Conservation (phyloP, 2,797 vertebrate genomes). For the Liparis tanakae region DNA sequence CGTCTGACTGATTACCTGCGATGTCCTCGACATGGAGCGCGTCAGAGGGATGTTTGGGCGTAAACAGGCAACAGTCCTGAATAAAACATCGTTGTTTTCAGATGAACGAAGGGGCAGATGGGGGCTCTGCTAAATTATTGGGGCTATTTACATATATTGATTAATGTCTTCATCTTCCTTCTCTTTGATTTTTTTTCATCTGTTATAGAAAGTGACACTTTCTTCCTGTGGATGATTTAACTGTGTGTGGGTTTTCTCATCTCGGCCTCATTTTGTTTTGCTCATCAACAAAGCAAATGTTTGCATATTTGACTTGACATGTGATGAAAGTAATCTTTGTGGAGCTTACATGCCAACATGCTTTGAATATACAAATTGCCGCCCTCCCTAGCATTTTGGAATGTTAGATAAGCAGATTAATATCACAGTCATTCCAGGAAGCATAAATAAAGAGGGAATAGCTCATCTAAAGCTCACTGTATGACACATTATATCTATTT, state of each 20-base stretch:
- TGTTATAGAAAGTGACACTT: conserved; percentile 31
- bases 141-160: neutral
- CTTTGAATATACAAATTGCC: neutral
- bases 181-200: conserved; percentile 3
- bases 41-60: neutral
- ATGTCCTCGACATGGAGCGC: conserved; percentile 10
- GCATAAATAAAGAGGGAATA: neutral
- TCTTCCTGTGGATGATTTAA: conserved; percentile 27
- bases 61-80: conserved; percentile 29
- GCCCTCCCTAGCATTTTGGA: neutral
- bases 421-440: neutral
- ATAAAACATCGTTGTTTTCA: conserved; percentile 25
- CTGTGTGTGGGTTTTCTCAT: conserved; percentile 23
- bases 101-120: neutral
- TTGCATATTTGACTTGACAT: conserved; percentile 11
- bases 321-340: conserved; percentile 5
- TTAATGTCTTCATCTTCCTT: conserved; percentile 13
- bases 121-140: neutral
- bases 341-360: neutral
- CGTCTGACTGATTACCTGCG: conserved; percentile 55
- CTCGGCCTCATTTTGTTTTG: conserved; percentile 44
- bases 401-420: neutral
- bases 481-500: neutral
- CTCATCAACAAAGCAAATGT: conserved; percentile 11
- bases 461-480: neutral